These are phyloP conservation scores for Rhopalosiphum nymphaeae DNA, from an alignment of 2,888 invertebrate species.

Conservation along the genomic window DNA sequence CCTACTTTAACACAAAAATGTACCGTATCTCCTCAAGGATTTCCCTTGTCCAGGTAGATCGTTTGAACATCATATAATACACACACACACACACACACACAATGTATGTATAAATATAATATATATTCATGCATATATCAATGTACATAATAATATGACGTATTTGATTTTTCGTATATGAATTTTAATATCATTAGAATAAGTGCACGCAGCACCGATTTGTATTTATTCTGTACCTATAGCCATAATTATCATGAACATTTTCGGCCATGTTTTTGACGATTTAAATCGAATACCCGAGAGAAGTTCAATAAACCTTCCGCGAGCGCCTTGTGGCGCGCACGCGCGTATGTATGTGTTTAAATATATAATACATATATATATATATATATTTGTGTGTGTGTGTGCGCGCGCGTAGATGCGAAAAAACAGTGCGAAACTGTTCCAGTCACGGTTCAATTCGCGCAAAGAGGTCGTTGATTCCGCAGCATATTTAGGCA, in stretches of 20 bases:
- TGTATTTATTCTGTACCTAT: neutral
- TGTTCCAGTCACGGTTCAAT: conserved; percentile 64
- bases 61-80: neutral
- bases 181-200: conserved; percentile 6
- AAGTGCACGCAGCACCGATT: neutral
- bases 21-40: conserved; percentile 51
- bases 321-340: neutral
- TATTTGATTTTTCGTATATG: neutral
- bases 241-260: conserved; percentile 41
- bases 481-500: conserved; percentile 45
- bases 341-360: neutral
- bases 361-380: neutral
- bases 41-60: conserved; percentile 31
- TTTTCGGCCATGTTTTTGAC: conserved; percentile 50
- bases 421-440: conserved; percentile 63
- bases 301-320: conserved; percentile 63
- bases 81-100: no score
- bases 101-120: neutral
- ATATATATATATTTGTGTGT: neutral
- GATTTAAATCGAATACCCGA: conserved; percentile 39
- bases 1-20: conserved; percentile 10
- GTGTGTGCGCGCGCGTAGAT: conserved; percentile 10
- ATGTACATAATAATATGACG: neutral
- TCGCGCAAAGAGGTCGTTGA: conserved; percentile 63
- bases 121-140: neutral